Percentiles rank a stretch among this genome's conserved stretches.
These are phyloP conservation scores for Palythoa grandiflora DNA, from an alignment of 92 coral and sea anemone species.

Conservation along the genomic window DNA sequence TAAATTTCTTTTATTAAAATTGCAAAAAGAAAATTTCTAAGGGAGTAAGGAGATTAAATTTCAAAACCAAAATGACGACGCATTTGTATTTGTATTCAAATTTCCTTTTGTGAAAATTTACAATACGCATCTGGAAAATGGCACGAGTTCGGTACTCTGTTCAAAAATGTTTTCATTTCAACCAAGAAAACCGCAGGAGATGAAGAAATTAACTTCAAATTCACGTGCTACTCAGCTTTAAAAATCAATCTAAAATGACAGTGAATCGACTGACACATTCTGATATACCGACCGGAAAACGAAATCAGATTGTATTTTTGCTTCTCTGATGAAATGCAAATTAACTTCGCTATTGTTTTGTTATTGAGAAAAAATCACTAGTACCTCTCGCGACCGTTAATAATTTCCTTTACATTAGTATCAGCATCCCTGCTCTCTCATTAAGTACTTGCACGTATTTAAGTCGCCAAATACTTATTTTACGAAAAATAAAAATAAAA, in stretches of 20 bases:
- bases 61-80: slow-evolving; percentile 59
- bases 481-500: slow-evolving; percentile 54
- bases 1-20: slow-evolving; percentile 10
- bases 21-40: neutral
- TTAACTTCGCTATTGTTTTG: slow-evolving; percentile 65
- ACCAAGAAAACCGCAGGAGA: neutral
- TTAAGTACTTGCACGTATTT: slow-evolving; percentile 40
- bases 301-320: slow-evolving; percentile 49
- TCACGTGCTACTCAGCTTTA: neutral
- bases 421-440: slow-evolving; percentile 31
- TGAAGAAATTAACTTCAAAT: slow-evolving; percentile 18
- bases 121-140: slow-evolving; percentile 53
- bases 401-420: slow-evolving; percentile 42
- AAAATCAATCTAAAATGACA: slow-evolving; percentile 37
- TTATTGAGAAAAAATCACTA: slow-evolving; percentile 61
- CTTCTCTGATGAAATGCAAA: slow-evolving; percentile 56
- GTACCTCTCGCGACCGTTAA: slow-evolving; percentile 57
- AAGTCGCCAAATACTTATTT: slow-evolving; percentile 26
- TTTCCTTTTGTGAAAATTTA: slow-evolving; percentile 64
- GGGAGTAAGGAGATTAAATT: slow-evolving; percentile 43
- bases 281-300: slow-evolving; percentile 54
- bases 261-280: slow-evolving; percentile 40
- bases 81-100: slow-evolving; percentile 83
- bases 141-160: slow-evolving; percentile 37
- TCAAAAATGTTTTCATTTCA: slow-evolving; percentile 3